These are phyloP conservation scores for Channa argus DNA, from an alignment of 2,113 vertebrate genomes.

Conservation along the genomic window DNA sequence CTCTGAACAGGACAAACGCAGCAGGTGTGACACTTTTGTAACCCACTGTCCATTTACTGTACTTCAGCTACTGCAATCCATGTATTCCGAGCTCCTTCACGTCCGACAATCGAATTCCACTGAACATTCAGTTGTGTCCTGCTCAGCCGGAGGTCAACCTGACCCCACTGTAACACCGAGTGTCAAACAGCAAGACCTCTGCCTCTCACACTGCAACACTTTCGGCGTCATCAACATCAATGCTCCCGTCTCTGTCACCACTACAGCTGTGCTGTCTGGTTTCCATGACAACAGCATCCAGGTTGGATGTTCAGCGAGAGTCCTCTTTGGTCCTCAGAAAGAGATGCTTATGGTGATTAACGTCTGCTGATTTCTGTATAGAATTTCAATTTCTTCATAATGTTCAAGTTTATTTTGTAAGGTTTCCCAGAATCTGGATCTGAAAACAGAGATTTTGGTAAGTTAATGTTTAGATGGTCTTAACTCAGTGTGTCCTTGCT, in stretches of 20 bases:
- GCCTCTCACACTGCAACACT: background rate
- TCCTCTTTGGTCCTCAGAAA: constrained; percentile 3
- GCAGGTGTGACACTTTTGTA: too few species aligned
- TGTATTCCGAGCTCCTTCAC: constrained; percentile 50
- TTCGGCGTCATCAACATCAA: constrained; percentile 23
- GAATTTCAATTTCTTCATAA: too few species aligned
- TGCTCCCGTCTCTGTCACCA: constrained; percentile 44
- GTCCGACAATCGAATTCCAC: background rate
- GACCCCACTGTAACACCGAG: constrained; percentile 43
- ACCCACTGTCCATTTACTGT: too few species aligned
- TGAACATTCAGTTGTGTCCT: constrained; percentile 36
- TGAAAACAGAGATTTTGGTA: too few species aligned
- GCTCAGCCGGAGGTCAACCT: constrained; percentile 60
- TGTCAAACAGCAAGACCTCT: background rate
- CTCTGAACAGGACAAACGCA: too few species aligned
- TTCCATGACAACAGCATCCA: background rate
- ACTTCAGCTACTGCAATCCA: too few species aligned
- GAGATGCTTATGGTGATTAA: background rate
- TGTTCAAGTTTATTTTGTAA: too few species aligned
- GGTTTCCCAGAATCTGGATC: too few species aligned
- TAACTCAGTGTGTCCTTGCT: too few species aligned
- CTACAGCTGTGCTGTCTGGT: constrained; percentile 17
- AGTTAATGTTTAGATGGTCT: too few species aligned
- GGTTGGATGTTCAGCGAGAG: constrained; percentile 39
- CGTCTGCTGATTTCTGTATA: too few species aligned